Evolutionary conservation across 2,113 vertebrate species (phyloP).

Genomic region (Etia nguti): DNA sequence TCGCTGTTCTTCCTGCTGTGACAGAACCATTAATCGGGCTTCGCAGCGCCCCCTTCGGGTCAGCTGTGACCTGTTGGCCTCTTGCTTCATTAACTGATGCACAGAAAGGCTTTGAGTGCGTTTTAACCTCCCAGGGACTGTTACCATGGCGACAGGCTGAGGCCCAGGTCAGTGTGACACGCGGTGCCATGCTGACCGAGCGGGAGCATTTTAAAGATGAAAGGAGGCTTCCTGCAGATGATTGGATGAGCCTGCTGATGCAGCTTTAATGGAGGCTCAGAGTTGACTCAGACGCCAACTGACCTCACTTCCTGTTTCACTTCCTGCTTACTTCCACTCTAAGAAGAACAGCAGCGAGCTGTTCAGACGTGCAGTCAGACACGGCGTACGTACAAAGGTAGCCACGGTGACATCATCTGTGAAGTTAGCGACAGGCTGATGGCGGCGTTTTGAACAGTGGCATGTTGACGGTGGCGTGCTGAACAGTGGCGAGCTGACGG

Average conservation of each 20-base stretch:
- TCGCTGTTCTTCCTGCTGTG: neutral
- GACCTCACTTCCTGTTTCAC: neutral
- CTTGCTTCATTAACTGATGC: neutral
- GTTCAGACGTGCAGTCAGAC: neutral
- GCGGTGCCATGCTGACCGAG: neutral
- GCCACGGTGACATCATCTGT: neutral
- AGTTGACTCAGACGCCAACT: neutral
- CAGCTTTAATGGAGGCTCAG: neutral
- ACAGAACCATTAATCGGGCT: neutral
- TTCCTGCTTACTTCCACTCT: neutral
- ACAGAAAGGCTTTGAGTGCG: neutral
- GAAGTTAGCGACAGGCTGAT: neutral
- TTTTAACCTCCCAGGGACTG: neutral
- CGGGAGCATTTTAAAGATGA: neutral
- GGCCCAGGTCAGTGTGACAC: neutral
- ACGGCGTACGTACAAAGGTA: accelerated
- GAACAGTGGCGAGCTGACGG: neutral
- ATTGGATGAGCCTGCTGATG: neutral
- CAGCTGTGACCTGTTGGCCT: neutral
- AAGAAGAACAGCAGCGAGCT: neutral
- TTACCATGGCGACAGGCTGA: neutral
- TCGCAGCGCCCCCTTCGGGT: neutral
- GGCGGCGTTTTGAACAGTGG: too few species aligned
- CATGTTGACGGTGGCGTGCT: too few species aligned
- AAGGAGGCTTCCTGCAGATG: neutral